Conservation (phyloP, 1,140 invertebrate species). For the Subanguina moxae region DNA sequence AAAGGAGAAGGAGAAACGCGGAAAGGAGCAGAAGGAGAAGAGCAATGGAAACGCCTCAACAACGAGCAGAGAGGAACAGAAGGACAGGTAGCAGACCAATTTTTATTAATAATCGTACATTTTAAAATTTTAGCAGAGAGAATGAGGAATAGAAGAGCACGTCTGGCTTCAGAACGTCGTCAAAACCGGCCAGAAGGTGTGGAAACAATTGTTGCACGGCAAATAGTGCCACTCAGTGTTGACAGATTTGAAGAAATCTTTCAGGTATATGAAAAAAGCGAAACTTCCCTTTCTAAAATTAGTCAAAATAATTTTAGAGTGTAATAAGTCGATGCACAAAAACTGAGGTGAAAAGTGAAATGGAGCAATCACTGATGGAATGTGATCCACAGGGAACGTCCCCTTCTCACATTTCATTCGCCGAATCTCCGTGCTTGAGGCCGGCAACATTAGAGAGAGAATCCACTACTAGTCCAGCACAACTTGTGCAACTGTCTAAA, state of each 20-base stretch:
- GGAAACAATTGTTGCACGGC: neutral
- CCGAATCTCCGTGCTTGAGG: too few relatives aligned
- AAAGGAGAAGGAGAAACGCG: neutral
- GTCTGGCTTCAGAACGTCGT: neutral
- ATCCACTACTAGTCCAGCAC: too few relatives aligned
- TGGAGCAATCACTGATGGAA: neutral
- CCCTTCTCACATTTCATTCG: too few relatives aligned
- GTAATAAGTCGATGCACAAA: slow-evolving; percentile 1
- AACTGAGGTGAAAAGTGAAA: neutral
- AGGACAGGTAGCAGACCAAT: neutral
- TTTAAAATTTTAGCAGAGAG: neutral
- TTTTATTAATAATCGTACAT: too few relatives aligned
- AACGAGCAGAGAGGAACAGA: neutral
- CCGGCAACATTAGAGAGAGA: too few relatives aligned
- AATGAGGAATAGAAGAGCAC: neutral
- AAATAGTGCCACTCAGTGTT: neutral
- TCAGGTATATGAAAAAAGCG: neutral
- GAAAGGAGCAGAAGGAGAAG: neutral
- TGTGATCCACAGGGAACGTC: too few relatives aligned
- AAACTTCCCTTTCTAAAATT: too few relatives aligned
- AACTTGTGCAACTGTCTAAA: too few relatives aligned
- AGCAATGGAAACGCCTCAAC: slow-evolving; percentile 2
- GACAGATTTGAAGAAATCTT: slow-evolving; percentile 3
- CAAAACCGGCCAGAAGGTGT: neutral
- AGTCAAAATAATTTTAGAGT: neutral